A percentile compares a stretch with the other conserved stretches of the same genome.
phyloP scores from a whole-genome alignment of 2,113 vertebrate species.

The Petrocephalus zakoni region DNA sequence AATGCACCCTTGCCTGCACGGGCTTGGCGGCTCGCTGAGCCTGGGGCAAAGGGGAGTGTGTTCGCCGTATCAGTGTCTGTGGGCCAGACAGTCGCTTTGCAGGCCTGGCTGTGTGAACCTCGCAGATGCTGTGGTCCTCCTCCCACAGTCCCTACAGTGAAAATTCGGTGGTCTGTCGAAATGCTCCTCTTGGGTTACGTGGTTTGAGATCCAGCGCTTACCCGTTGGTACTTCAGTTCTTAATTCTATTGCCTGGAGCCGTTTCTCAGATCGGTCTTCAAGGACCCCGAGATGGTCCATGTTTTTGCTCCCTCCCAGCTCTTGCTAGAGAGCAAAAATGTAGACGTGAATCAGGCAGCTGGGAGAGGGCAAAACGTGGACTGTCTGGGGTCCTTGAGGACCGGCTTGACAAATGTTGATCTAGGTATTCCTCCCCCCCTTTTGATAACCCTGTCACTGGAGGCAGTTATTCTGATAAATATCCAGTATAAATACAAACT shows the following conservation, averaged over 20 bases:
- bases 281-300: background rate
- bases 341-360: background rate
- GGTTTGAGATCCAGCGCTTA: background rate
- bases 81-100: background rate
- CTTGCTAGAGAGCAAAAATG: background rate
- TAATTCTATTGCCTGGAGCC: background rate
- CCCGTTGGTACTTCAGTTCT: background rate
- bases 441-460: background rate
- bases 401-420: background rate
- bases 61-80: background rate
- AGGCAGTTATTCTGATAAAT: background rate
- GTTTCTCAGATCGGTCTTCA: background rate
- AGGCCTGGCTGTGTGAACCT: background rate
- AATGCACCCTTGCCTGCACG: background rate
- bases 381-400: background rate
- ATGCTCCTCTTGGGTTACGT: background rate
- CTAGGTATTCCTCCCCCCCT: background rate
- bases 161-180: background rate
- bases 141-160: background rate
- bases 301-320: background rate
- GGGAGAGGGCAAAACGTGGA: background rate
- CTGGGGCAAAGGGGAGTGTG: background rate
- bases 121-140: background rate
- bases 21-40: background rate
- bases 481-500: background rate